Percentiles rank a stretch among this genome's conserved stretches.
These are phyloP conservation scores for Agriopis leucophaearia DNA, from an alignment of 2,888 invertebrate species.

Conservation along the genomic window DNA sequence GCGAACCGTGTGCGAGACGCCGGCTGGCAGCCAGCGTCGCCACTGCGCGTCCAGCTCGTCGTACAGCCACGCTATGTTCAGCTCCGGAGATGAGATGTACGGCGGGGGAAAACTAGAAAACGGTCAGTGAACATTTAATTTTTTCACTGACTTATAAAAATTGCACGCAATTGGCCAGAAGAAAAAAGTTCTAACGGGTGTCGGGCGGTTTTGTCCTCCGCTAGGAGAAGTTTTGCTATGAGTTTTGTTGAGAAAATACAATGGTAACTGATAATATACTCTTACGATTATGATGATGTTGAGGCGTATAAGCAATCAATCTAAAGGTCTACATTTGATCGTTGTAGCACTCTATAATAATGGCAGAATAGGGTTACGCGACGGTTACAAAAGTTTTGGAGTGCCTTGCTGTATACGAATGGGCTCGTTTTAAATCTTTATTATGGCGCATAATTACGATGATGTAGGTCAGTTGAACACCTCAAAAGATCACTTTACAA, in stretches of 20 bases:
- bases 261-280: too few species aligned
- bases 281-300: too few species aligned
- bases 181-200: too few species aligned
- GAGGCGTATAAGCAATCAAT: too few species aligned
- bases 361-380: neutral
- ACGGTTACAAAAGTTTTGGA: neutral
- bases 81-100: conserved; percentile 92
- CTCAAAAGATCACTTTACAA: conserved; percentile 3
- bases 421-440: conserved; percentile 12
- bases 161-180: too few species aligned
- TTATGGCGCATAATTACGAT: conserved; percentile 18
- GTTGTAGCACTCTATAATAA: too few species aligned
- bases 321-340: too few species aligned
- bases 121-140: conserved; percentile 12
- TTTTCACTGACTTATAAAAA: neutral
- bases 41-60: conserved; percentile 95
- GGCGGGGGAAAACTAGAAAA: conserved; percentile 93
- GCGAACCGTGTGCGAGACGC: conserved; percentile 94
- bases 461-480: conserved; percentile 19
- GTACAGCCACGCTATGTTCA: conserved; percentile 96
- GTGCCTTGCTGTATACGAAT: conserved; percentile 12
- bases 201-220: too few species aligned
- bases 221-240: too few species aligned
- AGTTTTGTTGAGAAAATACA: too few species aligned
- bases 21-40: conserved; percentile 96